Evolutionary conservation across 2,888 invertebrate species (phyloP), one percentile per base, ranked within the genome.

Genomic region (Trissoscelio sp.): DNA sequence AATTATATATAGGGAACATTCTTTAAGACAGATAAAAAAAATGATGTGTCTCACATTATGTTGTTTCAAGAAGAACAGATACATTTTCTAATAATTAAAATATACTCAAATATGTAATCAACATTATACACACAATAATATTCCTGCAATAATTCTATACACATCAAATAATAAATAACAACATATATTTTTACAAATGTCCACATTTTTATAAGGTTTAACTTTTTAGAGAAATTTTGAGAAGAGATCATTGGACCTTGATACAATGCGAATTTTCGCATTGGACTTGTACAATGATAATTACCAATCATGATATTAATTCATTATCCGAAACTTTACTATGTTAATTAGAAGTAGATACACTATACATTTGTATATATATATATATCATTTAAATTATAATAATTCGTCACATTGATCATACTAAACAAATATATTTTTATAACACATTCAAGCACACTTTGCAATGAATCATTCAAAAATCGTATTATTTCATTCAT

Each of bases 151-250:
- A 62, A 62, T 31, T 14, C 18, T 46, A 58, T 62, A 58, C 14
- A 62, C 16, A 20, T 44, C 28, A 28, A 16, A 31, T 46, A 62
- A 28, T 28, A 46, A 28, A 3, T 34, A 34, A 9, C 20, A 12
- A 62, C 14, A 7, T 60, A 46, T 62, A 46, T 62, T 62, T 62
- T 62, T 62, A 46, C 44, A 62, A 44, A 58, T 22, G 44, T 39
- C 44, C 46, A 62, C 18, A 3, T 46, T 62, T 62, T 62, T 46
- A 62, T 31, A 28, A 46, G 18, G 31, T 44, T 39, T 12, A 28
- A 28, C 42, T 60, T 60, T 60, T 60, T 42, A 60, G 60, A 60
- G 1, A 24, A 14, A 44, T 44, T 60, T 60, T 60, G 39, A 44
- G 7, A 12, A 22, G 31, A 12, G 16, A 53, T 28, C 18, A 53